phyloP scores from a whole-genome alignment of 2,888 invertebrate genomes.

The Sesamia inferens region DNA sequence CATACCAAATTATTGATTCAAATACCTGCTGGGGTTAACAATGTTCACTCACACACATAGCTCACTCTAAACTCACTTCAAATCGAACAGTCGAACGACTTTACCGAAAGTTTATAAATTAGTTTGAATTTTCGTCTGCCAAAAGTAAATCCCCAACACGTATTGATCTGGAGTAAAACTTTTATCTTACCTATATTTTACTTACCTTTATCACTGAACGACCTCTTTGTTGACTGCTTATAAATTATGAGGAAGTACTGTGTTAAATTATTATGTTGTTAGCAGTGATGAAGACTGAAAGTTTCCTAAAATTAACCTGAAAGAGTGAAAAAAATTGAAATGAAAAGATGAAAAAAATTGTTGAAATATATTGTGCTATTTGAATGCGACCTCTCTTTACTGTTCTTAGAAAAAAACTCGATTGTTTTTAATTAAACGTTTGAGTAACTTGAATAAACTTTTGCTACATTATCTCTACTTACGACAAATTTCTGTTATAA shows the following conservation, averaged over 20 bases:
- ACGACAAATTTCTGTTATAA: not conserved
- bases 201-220: not conserved
- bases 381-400: too few species aligned
- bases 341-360: too few species aligned
- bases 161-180: not conserved
- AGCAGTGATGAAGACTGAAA: not conserved
- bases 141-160: not conserved
- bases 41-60: too few species aligned
- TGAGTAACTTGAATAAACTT: not conserved
- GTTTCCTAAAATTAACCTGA: conserved; percentile 8
- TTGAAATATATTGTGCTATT: not conserved
- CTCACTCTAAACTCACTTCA: too few species aligned
- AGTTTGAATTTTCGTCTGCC: not conserved
- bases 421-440: not conserved
- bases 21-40: not conserved
- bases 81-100: too few species aligned
- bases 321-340: not conserved
- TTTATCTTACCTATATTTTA: not conserved
- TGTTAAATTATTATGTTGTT: conserved; percentile 8
- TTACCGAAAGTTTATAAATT: not conserved
- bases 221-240: not conserved
- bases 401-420: not conserved
- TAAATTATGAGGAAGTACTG: not conserved
- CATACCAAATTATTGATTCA: not conserved
- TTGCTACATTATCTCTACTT: not conserved